These are phyloP conservation scores for Hylaea fasciaria DNA, from an alignment of 2,888 invertebrate genomes.

Conservation along the genomic window DNA sequence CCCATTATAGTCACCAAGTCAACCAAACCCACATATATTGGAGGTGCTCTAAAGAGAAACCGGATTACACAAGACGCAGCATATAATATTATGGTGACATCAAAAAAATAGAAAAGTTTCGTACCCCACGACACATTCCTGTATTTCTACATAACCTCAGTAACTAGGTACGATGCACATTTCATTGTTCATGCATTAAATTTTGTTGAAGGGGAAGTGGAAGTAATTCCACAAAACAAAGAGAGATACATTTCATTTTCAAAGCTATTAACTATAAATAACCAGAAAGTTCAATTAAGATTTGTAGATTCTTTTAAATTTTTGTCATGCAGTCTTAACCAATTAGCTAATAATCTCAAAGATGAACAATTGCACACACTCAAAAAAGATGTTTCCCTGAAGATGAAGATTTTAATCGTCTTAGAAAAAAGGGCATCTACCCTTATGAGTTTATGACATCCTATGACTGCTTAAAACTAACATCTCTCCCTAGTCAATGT, in stretches of 20 bases:
- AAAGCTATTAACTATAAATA: constrained; percentile 34
- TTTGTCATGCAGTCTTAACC: constrained; percentile 17
- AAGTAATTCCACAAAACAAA: constrained; percentile 36
- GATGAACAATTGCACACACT: background rate
- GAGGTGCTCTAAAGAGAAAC: background rate
- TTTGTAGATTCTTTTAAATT: too few relatives aligned
- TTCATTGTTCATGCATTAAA: constrained; percentile 48
- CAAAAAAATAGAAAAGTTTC: constrained; percentile 36
- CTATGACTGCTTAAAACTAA: background rate
- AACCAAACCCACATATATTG: too few relatives aligned
- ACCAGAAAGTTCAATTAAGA: background rate
- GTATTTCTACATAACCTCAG: constrained; percentile 24
- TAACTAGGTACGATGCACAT: constrained; percentile 51
- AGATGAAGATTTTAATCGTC: too few relatives aligned
- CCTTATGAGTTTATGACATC: background rate
- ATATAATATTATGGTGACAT: too few relatives aligned
- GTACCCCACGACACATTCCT: constrained; percentile 10
- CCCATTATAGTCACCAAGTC: background rate
- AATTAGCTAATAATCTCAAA: background rate
- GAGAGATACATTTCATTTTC: constrained; percentile 35
- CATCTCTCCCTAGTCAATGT: constrained; percentile 7
- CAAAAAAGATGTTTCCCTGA: too few relatives aligned
- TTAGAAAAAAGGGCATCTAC: background rate
- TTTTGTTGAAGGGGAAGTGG: constrained; percentile 26
- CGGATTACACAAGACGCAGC: too few relatives aligned